These are phyloP conservation scores for Drosophila bocqueti DNA, from an alignment of 1,140 invertebrate genomes.

Conservation along the genomic window DNA sequence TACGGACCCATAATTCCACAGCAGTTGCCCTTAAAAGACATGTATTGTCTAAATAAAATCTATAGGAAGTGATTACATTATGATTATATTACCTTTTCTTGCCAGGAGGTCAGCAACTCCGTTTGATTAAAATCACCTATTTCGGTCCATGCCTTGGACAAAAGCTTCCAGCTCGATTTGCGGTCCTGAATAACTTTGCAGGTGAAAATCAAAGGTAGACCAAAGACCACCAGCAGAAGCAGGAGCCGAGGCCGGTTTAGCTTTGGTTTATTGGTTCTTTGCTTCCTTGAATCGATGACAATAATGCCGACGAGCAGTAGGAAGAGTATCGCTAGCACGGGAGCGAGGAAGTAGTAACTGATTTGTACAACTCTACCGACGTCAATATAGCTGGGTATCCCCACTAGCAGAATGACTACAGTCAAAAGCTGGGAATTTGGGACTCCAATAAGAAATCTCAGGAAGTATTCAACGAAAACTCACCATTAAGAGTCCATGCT, in stretches of 20 bases:
- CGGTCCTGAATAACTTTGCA: background rate
- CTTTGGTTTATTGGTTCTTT: background rate
- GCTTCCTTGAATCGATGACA: background rate
- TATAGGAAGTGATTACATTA: background rate
- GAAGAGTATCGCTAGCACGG: background rate
- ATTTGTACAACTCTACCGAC: background rate
- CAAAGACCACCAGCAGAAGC: background rate
- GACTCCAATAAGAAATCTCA: background rate
- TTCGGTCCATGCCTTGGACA: background rate
- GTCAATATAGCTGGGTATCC: constrained; percentile 1
- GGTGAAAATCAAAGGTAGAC: background rate
- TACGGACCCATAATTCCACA: background rate
- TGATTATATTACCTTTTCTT: background rate
- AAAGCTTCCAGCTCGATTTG: background rate
- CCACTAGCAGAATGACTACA: background rate
- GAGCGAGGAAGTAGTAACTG: background rate
- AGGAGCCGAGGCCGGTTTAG: background rate
- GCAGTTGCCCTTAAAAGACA: background rate
- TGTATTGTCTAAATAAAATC: background rate
- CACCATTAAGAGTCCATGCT: constrained; percentile 4
- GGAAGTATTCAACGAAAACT: background rate
- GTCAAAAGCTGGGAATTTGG: background rate
- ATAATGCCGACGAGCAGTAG: background rate
- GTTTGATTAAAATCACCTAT: background rate
- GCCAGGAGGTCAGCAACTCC: background rate